These are phyloP conservation scores for Pangasianodon gigas DNA, from an alignment of 2,113 vertebrate species.

Conservation along the genomic window DNA sequence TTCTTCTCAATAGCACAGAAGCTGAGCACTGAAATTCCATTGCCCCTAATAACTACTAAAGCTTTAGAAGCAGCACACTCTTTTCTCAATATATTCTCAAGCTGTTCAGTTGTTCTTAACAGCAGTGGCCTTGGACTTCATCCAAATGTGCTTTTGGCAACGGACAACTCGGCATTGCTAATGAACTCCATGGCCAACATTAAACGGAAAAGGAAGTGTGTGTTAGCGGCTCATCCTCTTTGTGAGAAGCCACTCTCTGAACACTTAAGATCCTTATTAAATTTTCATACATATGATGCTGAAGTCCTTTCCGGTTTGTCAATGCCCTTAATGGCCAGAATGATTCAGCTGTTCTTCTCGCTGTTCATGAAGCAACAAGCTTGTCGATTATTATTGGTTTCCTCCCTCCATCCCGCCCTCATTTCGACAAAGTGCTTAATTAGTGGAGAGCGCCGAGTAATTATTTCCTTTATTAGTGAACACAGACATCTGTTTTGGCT, in stretches of 20 bases:
- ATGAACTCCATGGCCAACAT: slow-evolving; percentile 55
- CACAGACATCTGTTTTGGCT: slow-evolving; percentile 77
- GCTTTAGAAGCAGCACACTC: slow-evolving; percentile 17
- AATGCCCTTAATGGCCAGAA: slow-evolving; percentile 58
- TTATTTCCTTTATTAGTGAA: slow-evolving; percentile 78
- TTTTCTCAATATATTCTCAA: slow-evolving; percentile 25
- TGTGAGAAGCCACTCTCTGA: slow-evolving; percentile 56
- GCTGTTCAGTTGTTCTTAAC: slow-evolving; percentile 48
- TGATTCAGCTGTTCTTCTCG: slow-evolving; percentile 66
- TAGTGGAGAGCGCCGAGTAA: slow-evolving; percentile 73
- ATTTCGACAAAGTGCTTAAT: slow-evolving; percentile 74
- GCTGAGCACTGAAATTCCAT: not conserved
- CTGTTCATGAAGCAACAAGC: slow-evolving; percentile 61
- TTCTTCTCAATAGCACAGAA: not conserved
- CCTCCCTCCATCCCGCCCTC: slow-evolving; percentile 55
- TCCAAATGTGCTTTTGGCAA: slow-evolving; percentile 63
- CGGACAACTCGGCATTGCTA: slow-evolving; percentile 57
- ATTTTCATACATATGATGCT: slow-evolving; percentile 68
- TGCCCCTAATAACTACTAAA: slow-evolving; percentile 21
- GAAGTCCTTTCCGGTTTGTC: slow-evolving; percentile 56
- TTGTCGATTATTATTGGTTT: slow-evolving; percentile 73
- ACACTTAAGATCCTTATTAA: slow-evolving; percentile 67
- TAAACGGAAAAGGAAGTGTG: slow-evolving; percentile 45
- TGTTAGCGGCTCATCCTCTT: slow-evolving; percentile 18
- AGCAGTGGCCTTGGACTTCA: slow-evolving; percentile 55